Conservation (phyloP, 2,113 vertebrate genomes). For the Hepsetus odoe region DNA sequence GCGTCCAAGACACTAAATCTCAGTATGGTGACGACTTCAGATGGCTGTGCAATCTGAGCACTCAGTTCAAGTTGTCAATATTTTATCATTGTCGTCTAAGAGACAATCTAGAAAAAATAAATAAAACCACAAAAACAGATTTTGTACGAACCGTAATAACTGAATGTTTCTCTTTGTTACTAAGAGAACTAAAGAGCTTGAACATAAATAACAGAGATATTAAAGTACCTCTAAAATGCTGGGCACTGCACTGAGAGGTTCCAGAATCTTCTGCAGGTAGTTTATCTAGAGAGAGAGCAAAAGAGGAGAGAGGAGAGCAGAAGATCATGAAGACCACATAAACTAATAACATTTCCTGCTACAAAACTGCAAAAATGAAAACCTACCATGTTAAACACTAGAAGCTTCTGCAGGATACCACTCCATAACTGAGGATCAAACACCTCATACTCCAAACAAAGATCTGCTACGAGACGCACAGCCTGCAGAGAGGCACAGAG, state of each 20-base stretch:
- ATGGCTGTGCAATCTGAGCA: no score
- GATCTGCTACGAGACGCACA: slow-evolving; percentile 86
- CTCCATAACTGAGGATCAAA: slow-evolving; percentile 92
- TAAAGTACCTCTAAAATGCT: slow-evolving; percentile 87
- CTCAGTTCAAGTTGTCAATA: no score
- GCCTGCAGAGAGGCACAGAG: slow-evolving; percentile 72
- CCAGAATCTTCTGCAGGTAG: slow-evolving; percentile 86
- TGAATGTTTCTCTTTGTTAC: no score
- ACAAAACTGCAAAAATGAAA: no score
- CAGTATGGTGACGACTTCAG: no score
- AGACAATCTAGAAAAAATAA: no score
- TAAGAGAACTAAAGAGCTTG: neutral
- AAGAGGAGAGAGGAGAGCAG: neutral
- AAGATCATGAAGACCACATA: neutral
- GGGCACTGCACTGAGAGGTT: slow-evolving; percentile 78
- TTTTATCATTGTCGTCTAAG: no score
- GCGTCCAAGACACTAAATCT: no score
- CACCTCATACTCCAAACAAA: slow-evolving; percentile 89
- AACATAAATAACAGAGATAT: neutral
- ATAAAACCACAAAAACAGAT: neutral
- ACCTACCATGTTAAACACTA: slow-evolving; percentile 86
- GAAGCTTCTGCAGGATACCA: slow-evolving; percentile 88
- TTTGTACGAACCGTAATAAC: no score
- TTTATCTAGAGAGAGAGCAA: slow-evolving; percentile 73
- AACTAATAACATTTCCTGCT: no score